Evolutionary conservation across 2,888 invertebrate species (phyloP), one percentile per base, ranked within the genome.

Genomic region (Drepanosiphum platanoidis): DNA sequence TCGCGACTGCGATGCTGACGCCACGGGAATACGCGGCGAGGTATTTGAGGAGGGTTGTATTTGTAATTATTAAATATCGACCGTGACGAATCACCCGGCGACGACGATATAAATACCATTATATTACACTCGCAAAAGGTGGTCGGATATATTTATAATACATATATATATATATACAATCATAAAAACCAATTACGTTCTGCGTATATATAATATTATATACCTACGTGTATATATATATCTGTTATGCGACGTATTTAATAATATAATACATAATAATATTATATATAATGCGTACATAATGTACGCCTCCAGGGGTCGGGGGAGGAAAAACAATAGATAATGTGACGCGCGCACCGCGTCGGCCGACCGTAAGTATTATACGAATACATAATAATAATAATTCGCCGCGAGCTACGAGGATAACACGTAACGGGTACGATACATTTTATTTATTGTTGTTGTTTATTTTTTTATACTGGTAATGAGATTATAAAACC

Each of bases 21-120:
- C 0, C 9, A n/a, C 18, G 32, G n/a, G 8, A 52, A 52, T 74
- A 27, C n/a, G 15, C 34, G 22, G 39, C n/a, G 39, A 18, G 1
- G 7, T 61, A 32, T 13, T 52, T 13, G 46, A 5, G 11, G 36
- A 71, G 71, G 71, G 82, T 74, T 27, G 64, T 83, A 83, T 74
- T 83, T 74, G 74, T 74, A n/a, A n/a, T n/a, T n/a, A n/a, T n/a
- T n/a, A n/a, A 66, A 64, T 83, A 42, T 83, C 64, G 64, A 34
- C 30, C 46, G 72, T 83, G 74, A 83, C 82, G 74, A 83, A 83
- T 83, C 52, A 61, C 30, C 36, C 52, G 5, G n/a, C 46, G 34
- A 74, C n/a, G n/a, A n/a, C n/a, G n/a, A n/a, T n/a, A n/a, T 74
- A 61, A 70, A 68, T 79, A 70, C 8, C 36, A 34, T 66, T 46